These are phyloP conservation scores for Cyprinodon brontotheroides DNA, from an alignment of 2,113 vertebrate genomes.

Conservation along the genomic window DNA sequence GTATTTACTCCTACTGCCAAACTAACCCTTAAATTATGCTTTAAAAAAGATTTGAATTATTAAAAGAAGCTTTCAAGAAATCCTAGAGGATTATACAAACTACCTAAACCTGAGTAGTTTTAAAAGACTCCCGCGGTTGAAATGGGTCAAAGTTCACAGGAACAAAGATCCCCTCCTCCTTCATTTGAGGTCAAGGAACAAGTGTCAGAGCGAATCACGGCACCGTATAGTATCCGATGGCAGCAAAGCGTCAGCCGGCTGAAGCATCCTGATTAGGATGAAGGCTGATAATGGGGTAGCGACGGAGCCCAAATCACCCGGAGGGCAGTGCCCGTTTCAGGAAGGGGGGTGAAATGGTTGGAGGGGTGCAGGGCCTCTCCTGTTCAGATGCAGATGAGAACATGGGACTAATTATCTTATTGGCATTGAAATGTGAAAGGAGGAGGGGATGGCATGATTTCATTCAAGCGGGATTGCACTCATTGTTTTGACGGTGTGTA, in stretches of 20 bases:
- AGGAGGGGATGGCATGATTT: constrained; percentile 33
- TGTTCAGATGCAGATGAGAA: constrained; percentile 67
- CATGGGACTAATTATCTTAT: constrained; percentile 74
- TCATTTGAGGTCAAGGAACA: constrained; percentile 15
- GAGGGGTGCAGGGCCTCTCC: constrained; percentile 17
- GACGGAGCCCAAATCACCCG: constrained; percentile 59
- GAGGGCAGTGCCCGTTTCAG: constrained; percentile 52
- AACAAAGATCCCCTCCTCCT: background rate
- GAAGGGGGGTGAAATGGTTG: background rate
- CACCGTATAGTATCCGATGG: constrained; percentile 23
- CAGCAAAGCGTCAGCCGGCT: constrained; percentile 32
- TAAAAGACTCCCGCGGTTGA: background rate
- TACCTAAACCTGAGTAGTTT: background rate
- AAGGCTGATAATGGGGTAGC: constrained; percentile 49
- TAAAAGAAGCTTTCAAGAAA: background rate
- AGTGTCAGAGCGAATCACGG: constrained; percentile 14
- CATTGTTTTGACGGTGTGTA: constrained; percentile 71
- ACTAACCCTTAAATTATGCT: background rate
- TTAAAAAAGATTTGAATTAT: too few relatives aligned
- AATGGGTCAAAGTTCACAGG: background rate
- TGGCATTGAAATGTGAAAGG: constrained; percentile 43
- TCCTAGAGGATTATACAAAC: background rate
- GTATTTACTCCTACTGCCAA: background rate
- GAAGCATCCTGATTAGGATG: constrained; percentile 52
- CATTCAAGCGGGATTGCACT: constrained; percentile 66